Evolutionary conservation across 2,888 invertebrate species (phyloP).

Genomic region (Pollenia griseotomentosa): DNA sequence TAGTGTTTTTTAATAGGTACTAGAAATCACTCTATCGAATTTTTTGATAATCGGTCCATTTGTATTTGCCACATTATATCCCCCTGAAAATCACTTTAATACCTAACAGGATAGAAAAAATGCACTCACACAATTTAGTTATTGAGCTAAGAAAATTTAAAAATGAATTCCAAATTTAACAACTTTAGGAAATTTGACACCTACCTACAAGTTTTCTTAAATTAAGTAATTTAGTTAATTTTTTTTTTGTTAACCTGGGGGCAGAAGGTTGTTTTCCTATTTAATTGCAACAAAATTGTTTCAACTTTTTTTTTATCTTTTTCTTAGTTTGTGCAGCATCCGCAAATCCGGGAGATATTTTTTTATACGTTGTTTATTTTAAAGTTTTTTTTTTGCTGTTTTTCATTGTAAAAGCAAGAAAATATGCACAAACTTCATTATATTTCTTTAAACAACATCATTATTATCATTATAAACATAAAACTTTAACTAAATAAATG

Average conservation of each 20-base stretch:
- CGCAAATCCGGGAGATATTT: slow-evolving; percentile 70
- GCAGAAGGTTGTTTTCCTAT: slow-evolving; percentile 40
- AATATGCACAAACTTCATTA: slow-evolving; percentile 62
- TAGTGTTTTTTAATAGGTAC: too few species aligned
- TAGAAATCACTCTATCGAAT: too few species aligned
- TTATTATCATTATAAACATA: slow-evolving; percentile 14
- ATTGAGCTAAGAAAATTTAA: too few species aligned
- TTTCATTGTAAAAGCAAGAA: slow-evolving; percentile 34
- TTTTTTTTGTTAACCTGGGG: background rate
- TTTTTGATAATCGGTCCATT: too few species aligned
- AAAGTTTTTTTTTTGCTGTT: slow-evolving; percentile 6
- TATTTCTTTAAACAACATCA: slow-evolving; percentile 43
- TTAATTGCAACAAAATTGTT: slow-evolving; percentile 31
- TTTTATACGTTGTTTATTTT: slow-evolving; percentile 23
- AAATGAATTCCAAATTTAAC: too few species aligned
- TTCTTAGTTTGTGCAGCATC: slow-evolving; percentile 65
- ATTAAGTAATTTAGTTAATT: background rate
- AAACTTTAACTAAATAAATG: slow-evolving; percentile 30
- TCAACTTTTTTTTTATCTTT: slow-evolving; percentile 39
- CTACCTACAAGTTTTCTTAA: too few species aligned
- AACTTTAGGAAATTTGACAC: too few species aligned
- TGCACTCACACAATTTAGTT: too few species aligned
- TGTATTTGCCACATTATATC: too few species aligned
- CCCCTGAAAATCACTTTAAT: too few species aligned
- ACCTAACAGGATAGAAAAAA: too few species aligned